phyloP scores from a whole-genome alignment of 1,140 invertebrate species.

The Cotesia chilonis region DNA sequence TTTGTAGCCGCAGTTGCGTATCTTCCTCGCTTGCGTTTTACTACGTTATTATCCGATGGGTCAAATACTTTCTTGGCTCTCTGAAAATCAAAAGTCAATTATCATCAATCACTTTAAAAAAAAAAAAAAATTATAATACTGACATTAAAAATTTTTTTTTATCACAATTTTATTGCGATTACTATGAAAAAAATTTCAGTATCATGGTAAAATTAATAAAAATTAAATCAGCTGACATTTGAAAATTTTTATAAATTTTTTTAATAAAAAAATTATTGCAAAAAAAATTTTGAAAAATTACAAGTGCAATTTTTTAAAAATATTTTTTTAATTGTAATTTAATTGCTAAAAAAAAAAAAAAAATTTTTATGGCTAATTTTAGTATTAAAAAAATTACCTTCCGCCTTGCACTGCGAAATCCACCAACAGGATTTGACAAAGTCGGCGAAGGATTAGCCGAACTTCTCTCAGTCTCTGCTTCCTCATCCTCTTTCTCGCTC shows the following conservation, averaged over 20 bases:
- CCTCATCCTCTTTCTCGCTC: conserved; percentile 60
- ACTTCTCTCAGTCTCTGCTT: conserved; percentile 57
- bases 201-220: too few relatives aligned
- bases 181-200: too few relatives aligned
- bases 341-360: conserved; percentile 19
- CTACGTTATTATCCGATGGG: conserved; percentile 79
- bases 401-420: conserved; percentile 60
- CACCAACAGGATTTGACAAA: conserved; percentile 53
- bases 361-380: too few relatives aligned
- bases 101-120: neutral
- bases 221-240: too few relatives aligned
- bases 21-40: conserved; percentile 72
- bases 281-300: conserved; percentile 19
- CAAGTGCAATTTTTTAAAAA: conserved; percentile 3
- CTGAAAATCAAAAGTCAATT: conserved; percentile 49
- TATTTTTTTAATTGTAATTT: conserved; percentile 9
- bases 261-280: too few relatives aligned
- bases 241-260: too few relatives aligned
- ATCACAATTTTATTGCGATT: neutral
- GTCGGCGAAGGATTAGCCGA: conserved; percentile 62
- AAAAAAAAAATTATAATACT: neutral
- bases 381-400: conserved; percentile 49
- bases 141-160: neutral
- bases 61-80: conserved; percentile 80
- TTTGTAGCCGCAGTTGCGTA: conserved; percentile 69